Conservation (phyloP, 2,888 invertebrate species). For the Aspidiotus rigidus region DNA sequence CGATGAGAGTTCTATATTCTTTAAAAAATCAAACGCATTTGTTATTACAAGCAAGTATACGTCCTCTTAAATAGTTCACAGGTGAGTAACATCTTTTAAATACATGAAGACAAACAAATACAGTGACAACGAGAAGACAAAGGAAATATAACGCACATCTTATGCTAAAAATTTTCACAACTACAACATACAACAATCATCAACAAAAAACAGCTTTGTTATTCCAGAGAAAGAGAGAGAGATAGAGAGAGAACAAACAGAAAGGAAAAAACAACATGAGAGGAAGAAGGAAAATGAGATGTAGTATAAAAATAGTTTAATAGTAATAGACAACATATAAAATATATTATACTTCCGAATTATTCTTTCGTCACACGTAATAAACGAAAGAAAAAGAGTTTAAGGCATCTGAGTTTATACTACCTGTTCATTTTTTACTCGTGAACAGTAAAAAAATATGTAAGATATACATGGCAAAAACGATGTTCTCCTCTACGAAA, state of each 20-base stretch:
- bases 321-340: background rate
- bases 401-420: too few species aligned
- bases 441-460: too few species aligned
- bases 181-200: conserved; percentile 25
- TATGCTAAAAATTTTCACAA: conserved; percentile 13
- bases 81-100: conserved; percentile 8
- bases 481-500: too few species aligned
- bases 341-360: background rate
- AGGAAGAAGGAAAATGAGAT: background rate
- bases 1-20: too few species aligned
- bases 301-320: conserved; percentile 2
- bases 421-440: too few species aligned
- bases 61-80: conserved; percentile 6
- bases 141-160: background rate
- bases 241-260: background rate
- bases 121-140: background rate
- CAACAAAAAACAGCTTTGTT: background rate
- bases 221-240: background rate
- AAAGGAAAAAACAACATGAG: background rate
- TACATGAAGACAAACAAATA: background rate
- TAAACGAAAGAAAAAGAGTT: too few species aligned
- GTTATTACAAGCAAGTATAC: background rate
- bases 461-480: too few species aligned
- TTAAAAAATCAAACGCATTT: background rate
- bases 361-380: too few species aligned